Conservation (phyloP, 1,140 invertebrate genomes). For the Samia ricini region DNA sequence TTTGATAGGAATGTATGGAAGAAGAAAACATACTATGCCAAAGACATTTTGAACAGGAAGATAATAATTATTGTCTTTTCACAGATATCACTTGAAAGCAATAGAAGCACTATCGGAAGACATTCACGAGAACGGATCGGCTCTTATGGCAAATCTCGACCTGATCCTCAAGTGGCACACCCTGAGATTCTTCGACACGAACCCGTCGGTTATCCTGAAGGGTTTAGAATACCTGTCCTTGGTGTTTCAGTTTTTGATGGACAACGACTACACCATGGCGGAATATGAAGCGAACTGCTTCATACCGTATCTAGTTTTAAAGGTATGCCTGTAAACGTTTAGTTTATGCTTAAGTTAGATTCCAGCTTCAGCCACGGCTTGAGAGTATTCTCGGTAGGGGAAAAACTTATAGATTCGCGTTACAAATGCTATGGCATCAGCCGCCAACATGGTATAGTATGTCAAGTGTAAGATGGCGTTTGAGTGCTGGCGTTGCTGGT, state of each 20-base stretch:
- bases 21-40: background rate
- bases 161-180: constrained; percentile 98
- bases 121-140: constrained; percentile 85
- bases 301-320: constrained; percentile 95
- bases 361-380: too few species aligned
- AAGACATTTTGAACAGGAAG: too few species aligned
- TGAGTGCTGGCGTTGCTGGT: too few species aligned
- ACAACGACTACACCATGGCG: constrained; percentile 89
- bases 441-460: too few species aligned
- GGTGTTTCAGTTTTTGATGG: constrained; percentile 89
- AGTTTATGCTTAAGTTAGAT: too few species aligned
- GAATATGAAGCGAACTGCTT: constrained; percentile 96
- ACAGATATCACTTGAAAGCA: constrained; percentile 96
- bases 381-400: too few species aligned
- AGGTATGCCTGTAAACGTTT: constrained; percentile 78
- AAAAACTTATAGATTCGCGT: too few species aligned
- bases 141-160: constrained; percentile 94
- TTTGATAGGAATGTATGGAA: too few species aligned
- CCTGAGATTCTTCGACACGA: constrained; percentile 97
- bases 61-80: constrained; percentile 8
- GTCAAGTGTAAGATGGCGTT: too few species aligned
- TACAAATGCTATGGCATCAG: too few species aligned
- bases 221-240: constrained; percentile 93
- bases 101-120: constrained; percentile 94
- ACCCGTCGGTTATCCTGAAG: constrained; percentile 97